These are phyloP conservation scores for Drosophila nannoptera DNA, from an alignment of 1,140 invertebrate genomes.

Conservation along the genomic window DNA sequence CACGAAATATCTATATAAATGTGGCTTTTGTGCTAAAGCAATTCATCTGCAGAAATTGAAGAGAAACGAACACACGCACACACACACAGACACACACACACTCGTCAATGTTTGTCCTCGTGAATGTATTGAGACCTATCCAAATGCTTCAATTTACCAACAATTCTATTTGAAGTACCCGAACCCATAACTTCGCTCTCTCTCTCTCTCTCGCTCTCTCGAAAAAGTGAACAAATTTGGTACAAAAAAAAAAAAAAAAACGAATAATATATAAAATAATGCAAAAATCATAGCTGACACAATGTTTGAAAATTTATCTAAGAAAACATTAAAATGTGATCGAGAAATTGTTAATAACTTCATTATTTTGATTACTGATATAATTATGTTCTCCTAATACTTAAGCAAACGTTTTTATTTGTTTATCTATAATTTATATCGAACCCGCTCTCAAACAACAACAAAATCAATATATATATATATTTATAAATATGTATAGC, in stretches of 20 bases:
- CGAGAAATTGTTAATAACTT: slow-evolving; percentile 70
- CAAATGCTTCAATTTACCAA: slow-evolving; percentile 37
- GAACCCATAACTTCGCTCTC: slow-evolving; percentile 6
- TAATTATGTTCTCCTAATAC: slow-evolving; percentile 56
- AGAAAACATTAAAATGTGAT: slow-evolving; percentile 32
- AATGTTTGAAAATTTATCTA: slow-evolving; percentile 72
- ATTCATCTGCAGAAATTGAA: slow-evolving; percentile 38
- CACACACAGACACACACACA: slow-evolving; percentile 24
- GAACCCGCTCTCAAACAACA: slow-evolving; percentile 50
- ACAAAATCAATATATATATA: slow-evolving; percentile 32
- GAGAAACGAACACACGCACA: slow-evolving; percentile 13
- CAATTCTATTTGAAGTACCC: slow-evolving; percentile 20
- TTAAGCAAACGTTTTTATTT: slow-evolving; percentile 72
- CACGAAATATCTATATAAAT: slow-evolving; percentile 23
- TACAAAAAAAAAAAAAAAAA: slow-evolving; percentile 41
- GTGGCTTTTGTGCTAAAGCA: slow-evolving; percentile 65
- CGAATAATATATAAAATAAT: slow-evolving; percentile 40
- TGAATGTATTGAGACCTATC: slow-evolving; percentile 35
- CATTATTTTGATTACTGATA: slow-evolving; percentile 64
- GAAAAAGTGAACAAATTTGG: slow-evolving; percentile 40
- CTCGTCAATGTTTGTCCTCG: slow-evolving; percentile 53
- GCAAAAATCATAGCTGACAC: slow-evolving; percentile 78
- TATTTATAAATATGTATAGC: slow-evolving; percentile 2
- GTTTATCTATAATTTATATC: slow-evolving; percentile 59
- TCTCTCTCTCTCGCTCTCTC: slow-evolving; percentile 2